Percentiles rank a stretch among this genome's conserved stretches.
phyloP scores from a whole-genome alignment of 1,140 invertebrate genomes.

The Musca vetustissima region DNA sequence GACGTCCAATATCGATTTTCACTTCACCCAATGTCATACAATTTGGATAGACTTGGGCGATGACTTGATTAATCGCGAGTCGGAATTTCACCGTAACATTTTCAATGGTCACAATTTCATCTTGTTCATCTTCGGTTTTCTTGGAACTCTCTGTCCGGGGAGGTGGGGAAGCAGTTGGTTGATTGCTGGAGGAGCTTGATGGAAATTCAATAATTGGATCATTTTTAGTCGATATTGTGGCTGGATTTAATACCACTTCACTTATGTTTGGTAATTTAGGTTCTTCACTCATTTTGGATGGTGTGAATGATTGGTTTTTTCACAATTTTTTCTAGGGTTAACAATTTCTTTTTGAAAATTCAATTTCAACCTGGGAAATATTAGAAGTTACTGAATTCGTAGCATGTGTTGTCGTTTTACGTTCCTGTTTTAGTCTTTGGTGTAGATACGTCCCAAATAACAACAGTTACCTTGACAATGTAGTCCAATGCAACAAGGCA shows the following conservation, averaged over 20 bases:
- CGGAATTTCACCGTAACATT: conserved; percentile 53
- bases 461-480: conserved; percentile 5
- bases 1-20: conserved; percentile 45
- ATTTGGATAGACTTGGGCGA: conserved; percentile 54
- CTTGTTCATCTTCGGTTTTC: conserved; percentile 9
- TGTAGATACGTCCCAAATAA: background rate
- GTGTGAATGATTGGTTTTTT: background rate
- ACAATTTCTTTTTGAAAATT: background rate
- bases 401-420: too few species aligned
- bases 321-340: background rate
- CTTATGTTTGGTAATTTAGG: background rate
- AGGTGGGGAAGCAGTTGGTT: background rate
- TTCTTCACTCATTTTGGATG: background rate
- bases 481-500: too few species aligned
- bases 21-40: conserved; percentile 46
- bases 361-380: background rate
- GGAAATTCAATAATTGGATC: too few species aligned
- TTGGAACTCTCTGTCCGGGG: background rate
- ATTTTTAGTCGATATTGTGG: background rate
- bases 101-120: conserved; percentile 30
- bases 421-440: too few species aligned
- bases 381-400: background rate
- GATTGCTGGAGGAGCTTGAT: too few species aligned
- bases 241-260: background rate
- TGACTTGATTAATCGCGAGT: conserved; percentile 37